Evolutionary conservation across 1,140 invertebrate genomes (phyloP).

Genomic region (Aleiodes sp.): DNA sequence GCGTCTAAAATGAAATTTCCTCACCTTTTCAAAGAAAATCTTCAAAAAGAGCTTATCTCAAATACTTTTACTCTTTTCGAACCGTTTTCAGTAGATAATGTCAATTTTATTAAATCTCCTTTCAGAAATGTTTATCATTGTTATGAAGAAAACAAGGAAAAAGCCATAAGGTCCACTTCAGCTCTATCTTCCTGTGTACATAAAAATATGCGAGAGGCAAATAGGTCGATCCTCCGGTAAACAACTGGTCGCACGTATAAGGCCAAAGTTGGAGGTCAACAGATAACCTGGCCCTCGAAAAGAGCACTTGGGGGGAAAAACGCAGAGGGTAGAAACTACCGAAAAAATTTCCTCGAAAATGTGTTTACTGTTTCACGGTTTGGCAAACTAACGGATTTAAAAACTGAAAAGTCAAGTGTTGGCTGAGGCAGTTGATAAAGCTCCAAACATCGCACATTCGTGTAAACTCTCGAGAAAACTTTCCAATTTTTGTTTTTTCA

Average conservation of each 20-base stretch:
- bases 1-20: too few species aligned
- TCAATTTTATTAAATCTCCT: neutral
- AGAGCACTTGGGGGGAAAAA: conserved; percentile 26
- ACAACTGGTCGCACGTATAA: conserved; percentile 45
- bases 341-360: neutral
- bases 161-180: conserved; percentile 26
- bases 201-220: conserved; percentile 35
- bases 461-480: conserved; percentile 38
- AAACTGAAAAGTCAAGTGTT: conserved; percentile 43
- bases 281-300: conserved; percentile 33
- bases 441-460: conserved; percentile 41
- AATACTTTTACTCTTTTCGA: neutral
- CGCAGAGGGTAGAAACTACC: neutral
- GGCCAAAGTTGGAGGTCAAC: conserved; percentile 21
- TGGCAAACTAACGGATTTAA: conserved; percentile 45
- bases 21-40: too few species aligned
- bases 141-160: conserved; percentile 29
- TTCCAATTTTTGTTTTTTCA: neutral
- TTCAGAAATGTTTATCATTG: neutral
- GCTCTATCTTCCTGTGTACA: conserved; percentile 22
- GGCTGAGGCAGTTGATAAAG: conserved; percentile 42
- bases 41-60: too few species aligned
- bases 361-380: conserved; percentile 7
- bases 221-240: conserved; percentile 46
- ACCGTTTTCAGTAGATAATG: neutral